Conservation (phyloP, 2,888 invertebrate genomes). For the Hermodice carunculata region DNA sequence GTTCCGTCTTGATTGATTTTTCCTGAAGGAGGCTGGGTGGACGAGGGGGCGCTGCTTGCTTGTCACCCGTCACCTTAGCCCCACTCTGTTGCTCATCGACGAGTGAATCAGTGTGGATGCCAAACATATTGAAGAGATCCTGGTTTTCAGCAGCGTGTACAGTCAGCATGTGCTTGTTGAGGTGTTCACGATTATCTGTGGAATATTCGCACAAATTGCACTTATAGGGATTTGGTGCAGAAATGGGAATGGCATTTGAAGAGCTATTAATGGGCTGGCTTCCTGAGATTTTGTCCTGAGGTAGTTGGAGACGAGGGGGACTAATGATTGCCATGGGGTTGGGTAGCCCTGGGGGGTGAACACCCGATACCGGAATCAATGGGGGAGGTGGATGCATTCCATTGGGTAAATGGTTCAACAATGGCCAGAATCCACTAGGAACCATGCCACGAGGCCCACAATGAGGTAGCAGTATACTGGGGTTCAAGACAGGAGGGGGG, state of each 20-base stretch:
- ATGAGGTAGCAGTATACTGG: constrained; percentile 22
- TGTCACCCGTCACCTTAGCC: no score
- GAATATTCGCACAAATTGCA: constrained; percentile 70
- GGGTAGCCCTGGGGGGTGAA: neutral
- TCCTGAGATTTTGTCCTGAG: constrained; percentile 17
- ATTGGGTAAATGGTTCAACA: constrained; percentile 25
- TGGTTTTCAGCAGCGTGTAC: constrained; percentile 68
- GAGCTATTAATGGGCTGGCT: neutral
- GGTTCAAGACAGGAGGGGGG: constrained; percentile 36
- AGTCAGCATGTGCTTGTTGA: constrained; percentile 68
- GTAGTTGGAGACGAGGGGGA: constrained; percentile 18
- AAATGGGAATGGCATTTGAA: constrained; percentile 21
- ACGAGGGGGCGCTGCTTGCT: no score
- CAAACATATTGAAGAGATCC: constrained; percentile 63
- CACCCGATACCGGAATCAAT: constrained; percentile 29
- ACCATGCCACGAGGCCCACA: neutral
- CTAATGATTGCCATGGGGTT: neutral
- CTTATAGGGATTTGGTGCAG: constrained; percentile 44
- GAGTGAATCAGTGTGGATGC: constrained; percentile 58
- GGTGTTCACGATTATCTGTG: constrained; percentile 58
- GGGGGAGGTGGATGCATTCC: constrained; percentile 32
- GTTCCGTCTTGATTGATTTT: no score
- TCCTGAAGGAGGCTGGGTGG: no score
- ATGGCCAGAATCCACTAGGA: constrained; percentile 57
- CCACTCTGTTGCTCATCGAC: constrained; percentile 51